Evolutionary conservation across 2,888 invertebrate genomes (phyloP), one percentile per base, ranked within the genome.

Genomic region (Pilophorus perplexus): DNA sequence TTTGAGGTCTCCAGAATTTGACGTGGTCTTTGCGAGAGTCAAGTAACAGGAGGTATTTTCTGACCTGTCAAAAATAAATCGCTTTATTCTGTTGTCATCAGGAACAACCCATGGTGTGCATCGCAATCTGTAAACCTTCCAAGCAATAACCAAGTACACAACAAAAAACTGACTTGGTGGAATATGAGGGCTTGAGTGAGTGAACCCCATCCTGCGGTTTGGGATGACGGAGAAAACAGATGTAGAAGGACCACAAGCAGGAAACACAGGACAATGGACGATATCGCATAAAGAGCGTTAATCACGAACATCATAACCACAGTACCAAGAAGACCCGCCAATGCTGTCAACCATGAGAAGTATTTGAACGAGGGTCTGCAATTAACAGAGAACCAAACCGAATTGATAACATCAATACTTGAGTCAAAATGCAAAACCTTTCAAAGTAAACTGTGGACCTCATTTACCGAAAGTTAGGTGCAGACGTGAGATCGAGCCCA

Each of bases 161-260:
- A n/a, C n/a, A 54, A 68, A 10, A 23, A 64, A 50, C 14, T 52
- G 10, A 88, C 93, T 84, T 97, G 96, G 77, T 99, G 98, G 79
- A 99, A 99, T 76, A 99, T 97, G 20, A 99, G 82, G n/a, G 99
- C 97, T 80, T 99, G 99, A 16, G 95, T 94, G 72, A 99, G 94
- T 62, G 94, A 95, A 28, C 99, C 99, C 97, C 99, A 99, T 14
- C 90, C 88, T 1, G 83, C 82, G 48, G 87, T 86, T 74, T 82
- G 82, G 14, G 75, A 74, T 27, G 90, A 88, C 0, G 96, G 92
- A 0, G 94, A 92, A 76, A 90, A 87, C 52, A 93, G 77, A 78
- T 99, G 98, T 68, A 99, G 81, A 27, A 89, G 85, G 71, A 95
- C 86, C 68, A 98, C 88, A 60, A 98, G 80, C 69, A 91, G 79